A percentile compares a stretch with the other conserved stretches of the same genome.
These are phyloP conservation scores for Cydia pomonella DNA, from an alignment of 1,140 invertebrate genomes.

Conservation along the genomic window DNA sequence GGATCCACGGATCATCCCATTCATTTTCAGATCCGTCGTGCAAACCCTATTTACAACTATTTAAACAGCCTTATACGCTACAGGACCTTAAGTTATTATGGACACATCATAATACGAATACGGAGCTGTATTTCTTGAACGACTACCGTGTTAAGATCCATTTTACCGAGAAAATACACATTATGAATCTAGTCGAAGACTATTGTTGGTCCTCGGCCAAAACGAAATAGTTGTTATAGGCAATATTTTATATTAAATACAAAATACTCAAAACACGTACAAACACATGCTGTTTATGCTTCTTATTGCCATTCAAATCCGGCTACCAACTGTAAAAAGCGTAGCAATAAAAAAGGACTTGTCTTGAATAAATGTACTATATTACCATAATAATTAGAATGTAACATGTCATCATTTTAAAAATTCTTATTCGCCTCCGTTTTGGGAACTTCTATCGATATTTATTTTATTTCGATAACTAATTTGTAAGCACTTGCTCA, in stretches of 20 bases:
- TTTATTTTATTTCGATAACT: neutral
- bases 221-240: neutral
- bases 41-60: no score
- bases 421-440: neutral
- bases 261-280: slow-evolving; percentile 21
- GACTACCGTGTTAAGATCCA: neutral
- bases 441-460: neutral
- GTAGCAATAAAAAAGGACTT: slow-evolving; percentile 1
- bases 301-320: slow-evolving; percentile 1
- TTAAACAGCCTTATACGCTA: no score
- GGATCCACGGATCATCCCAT: no score
- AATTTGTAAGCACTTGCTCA: neutral
- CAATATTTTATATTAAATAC: neutral
- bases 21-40: no score
- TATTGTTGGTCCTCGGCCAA: slow-evolving; percentile 1
- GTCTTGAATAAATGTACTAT: neutral
- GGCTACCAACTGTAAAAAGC: slow-evolving; percentile 17
- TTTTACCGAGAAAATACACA: neutral
- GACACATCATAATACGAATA: no score
- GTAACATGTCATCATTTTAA: neutral
- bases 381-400: slow-evolving; percentile 8
- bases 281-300: slow-evolving; percentile 12
- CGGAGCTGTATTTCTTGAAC: no score
- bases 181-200: neutral
- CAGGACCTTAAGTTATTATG: no score